A percentile compares a stretch with the other conserved stretches of the same genome.
These are phyloP conservation scores for Gymnobelideus leadbeateri DNA, from an alignment of 2,113 vertebrate genomes.

Conservation along the genomic window DNA sequence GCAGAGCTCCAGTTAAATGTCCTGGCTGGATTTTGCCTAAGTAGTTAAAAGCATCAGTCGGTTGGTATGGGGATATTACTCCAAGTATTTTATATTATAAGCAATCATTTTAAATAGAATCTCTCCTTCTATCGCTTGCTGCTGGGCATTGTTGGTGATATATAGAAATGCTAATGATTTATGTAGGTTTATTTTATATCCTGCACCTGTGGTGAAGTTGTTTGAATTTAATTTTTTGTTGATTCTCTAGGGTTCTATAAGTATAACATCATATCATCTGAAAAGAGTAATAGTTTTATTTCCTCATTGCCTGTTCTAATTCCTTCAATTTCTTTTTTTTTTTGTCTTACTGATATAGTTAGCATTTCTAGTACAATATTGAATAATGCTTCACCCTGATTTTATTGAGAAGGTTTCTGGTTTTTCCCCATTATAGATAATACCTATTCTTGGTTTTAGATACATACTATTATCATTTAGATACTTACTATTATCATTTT, in stretches of 20 bases:
- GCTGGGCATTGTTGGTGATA: not conserved
- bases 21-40: not conserved
- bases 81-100: not conserved
- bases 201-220: not conserved
- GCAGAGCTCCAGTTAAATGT: not conserved
- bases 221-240: not conserved
- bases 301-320: not conserved
- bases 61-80: not conserved
- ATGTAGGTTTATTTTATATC: not conserved
- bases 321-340: not conserved
- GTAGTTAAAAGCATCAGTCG: constrained; percentile 25
- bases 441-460: not conserved
- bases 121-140: not conserved
- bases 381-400: not conserved
- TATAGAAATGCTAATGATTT: not conserved
- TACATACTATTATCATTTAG: not conserved
- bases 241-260: not conserved
- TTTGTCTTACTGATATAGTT: not conserved
- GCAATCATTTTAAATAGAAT: not conserved
- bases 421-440: not conserved
- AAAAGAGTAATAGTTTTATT: not conserved
- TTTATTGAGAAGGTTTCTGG: not conserved
- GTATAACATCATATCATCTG: not conserved
- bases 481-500: not conserved
- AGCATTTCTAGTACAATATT: not conserved